Evolutionary conservation across 1,140 invertebrate genomes (phyloP).

Genomic region (Parasteatoda tepidariorum): DNA sequence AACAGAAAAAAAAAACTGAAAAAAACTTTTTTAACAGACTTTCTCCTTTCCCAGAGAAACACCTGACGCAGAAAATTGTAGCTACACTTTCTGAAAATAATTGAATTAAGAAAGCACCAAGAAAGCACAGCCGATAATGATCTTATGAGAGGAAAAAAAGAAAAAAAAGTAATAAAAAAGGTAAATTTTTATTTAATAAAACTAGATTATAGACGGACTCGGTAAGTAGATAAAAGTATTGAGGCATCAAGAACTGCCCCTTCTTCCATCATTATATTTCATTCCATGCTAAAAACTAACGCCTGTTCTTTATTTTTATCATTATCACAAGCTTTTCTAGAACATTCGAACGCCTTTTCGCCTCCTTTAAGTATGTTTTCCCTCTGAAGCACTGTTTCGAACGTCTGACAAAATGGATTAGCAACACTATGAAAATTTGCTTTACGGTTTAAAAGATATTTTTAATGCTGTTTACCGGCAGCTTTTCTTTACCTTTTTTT

Average conservation of each 20-base stretch:
- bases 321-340: conserved; percentile 30
- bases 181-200: conserved; percentile 61
- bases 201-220: conserved; percentile 44
- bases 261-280: conserved; percentile 57
- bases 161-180: conserved; percentile 29
- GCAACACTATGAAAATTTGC: conserved; percentile 38
- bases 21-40: background rate
- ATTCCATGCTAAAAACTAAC: conserved; percentile 46
- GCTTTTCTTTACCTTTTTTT: background rate
- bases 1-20: background rate
- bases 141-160: background rate
- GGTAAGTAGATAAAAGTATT: conserved; percentile 60
- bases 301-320: conserved; percentile 52
- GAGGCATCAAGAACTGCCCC: conserved; percentile 20
- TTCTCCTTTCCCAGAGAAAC: background rate
- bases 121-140: conserved; percentile 21
- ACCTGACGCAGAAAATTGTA: conserved; percentile 32
- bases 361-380: conserved; percentile 36
- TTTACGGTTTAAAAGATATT: conserved; percentile 50
- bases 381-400: background rate
- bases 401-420: conserved; percentile 50
- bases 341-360: background rate
- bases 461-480: conserved; percentile 42
- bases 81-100: conserved; percentile 41
- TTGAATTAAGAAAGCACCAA: conserved; percentile 38